A percentile compares a stretch with the other conserved stretches of the same genome.
These are phyloP conservation scores for Chrysotoxum bicinctum DNA, from an alignment of 2,888 invertebrate species.

Conservation along the genomic window DNA sequence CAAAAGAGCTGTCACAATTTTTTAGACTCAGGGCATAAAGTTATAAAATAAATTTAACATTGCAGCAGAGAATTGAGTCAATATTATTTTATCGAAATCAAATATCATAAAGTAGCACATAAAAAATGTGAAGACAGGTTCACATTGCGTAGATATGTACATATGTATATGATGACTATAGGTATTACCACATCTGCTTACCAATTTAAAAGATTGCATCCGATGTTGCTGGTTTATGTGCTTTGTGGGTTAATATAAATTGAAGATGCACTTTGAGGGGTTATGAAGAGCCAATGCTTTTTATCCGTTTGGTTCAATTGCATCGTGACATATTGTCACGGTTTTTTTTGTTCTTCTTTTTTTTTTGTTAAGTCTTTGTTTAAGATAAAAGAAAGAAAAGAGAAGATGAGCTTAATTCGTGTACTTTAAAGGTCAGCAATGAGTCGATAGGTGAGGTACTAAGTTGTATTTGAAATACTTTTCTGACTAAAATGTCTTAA, in stretches of 20 bases:
- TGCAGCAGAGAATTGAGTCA: slow-evolving; percentile 6
- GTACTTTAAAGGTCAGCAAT: slow-evolving; percentile 40
- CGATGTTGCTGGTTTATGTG: not conserved
- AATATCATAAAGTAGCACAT: slow-evolving; percentile 45
- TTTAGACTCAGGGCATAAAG: not conserved
- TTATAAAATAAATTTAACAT: not conserved
- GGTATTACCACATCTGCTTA: slow-evolving; percentile 37
- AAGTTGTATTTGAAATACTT: not conserved
- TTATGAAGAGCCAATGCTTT: not conserved
- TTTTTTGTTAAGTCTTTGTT: not conserved
- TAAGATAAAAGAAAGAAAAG: not conserved
- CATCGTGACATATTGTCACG: slow-evolving; percentile 56
- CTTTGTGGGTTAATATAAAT: slow-evolving; percentile 7
- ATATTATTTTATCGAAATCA: slow-evolving; percentile 36
- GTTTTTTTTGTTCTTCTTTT: not conserved
- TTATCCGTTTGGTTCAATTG: slow-evolving; percentile 11
- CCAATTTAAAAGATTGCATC: slow-evolving; percentile 49
- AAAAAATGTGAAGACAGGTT: slow-evolving; percentile 22
- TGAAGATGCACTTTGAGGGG: slow-evolving; percentile 41
- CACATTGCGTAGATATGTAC: not conserved
- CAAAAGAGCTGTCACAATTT: slow-evolving; percentile 11
- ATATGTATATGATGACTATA: not conserved
- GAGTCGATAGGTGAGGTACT: not conserved
- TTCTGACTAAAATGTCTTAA: not conserved
- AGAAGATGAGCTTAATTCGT: slow-evolving; percentile 44